phyloP scores from a whole-genome alignment of 2,113 vertebrate genomes.

The Pristiophorus japonicus region DNA sequence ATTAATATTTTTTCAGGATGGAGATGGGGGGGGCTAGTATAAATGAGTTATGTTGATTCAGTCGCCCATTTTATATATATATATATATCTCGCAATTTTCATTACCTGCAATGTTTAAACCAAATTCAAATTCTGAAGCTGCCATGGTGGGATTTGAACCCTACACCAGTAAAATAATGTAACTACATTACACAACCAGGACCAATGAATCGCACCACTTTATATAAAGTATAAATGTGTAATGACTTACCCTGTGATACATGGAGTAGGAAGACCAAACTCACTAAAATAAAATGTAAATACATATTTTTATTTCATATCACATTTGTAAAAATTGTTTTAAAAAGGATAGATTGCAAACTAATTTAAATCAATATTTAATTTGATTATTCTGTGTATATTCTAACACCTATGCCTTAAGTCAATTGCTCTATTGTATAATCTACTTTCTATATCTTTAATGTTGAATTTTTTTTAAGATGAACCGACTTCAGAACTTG shows the following conservation, averaged over 20 bases:
- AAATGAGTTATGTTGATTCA: not conserved
- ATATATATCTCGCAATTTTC: not conserved
- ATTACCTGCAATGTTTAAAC: not conserved
- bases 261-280: not conserved
- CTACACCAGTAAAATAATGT: not conserved
- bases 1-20: not conserved
- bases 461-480: not conserved
- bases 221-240: not conserved
- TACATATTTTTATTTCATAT: not conserved
- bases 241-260: not conserved
- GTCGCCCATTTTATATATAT: not conserved
- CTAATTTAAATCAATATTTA: not conserved
- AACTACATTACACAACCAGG: not conserved
- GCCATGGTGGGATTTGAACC: not conserved
- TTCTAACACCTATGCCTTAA: too few species aligned
- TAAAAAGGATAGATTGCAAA: not conserved
- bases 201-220: not conserved
- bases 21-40: too few species aligned
- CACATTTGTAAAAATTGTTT: not conserved
- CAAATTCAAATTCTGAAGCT: not conserved
- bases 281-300: not conserved
- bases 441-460: not conserved
- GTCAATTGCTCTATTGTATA: too few species aligned
- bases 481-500: not conserved
- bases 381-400: not conserved